phyloP scores from a whole-genome alignment of 2,888 invertebrate species.

The Hecatera dysodea region DNA sequence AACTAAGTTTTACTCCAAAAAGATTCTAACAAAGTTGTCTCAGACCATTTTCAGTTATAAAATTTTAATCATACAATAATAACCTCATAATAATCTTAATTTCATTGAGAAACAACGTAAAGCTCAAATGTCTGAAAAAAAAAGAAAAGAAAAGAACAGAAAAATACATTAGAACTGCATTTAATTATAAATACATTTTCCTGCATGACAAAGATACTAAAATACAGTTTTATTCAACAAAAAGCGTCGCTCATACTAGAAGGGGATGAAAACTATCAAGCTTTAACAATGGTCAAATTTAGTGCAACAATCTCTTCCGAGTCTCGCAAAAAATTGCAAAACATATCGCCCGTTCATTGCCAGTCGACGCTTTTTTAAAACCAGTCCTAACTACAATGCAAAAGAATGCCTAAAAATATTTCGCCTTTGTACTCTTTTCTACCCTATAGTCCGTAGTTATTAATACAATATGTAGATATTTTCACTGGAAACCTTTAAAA shows the following conservation, averaged over 20 bases:
- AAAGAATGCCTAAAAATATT: constrained; percentile 40
- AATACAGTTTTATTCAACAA: not conserved
- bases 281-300: constrained; percentile 55
- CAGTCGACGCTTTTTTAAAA: constrained; percentile 36
- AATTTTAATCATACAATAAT: not conserved
- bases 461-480: constrained; percentile 15
- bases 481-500: constrained; percentile 19
- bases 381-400: constrained; percentile 24
- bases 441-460: not conserved
- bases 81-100: too few relatives aligned
- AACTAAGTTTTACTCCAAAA: not conserved
- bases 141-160: too few relatives aligned
- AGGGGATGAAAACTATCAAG: constrained; percentile 16
- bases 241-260: constrained; percentile 5
- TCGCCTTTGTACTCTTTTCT: constrained; percentile 11
- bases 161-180: not conserved
- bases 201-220: not conserved
- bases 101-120: not conserved
- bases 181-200: not conserved
- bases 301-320: constrained; percentile 45
- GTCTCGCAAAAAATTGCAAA: constrained; percentile 40
- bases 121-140: too few relatives aligned
- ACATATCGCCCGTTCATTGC: constrained; percentile 59
- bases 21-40: not conserved
- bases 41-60: not conserved